Evolutionary conservation across 1,140 invertebrate genomes (phyloP).

Genomic region (Chymomyza costata): DNA sequence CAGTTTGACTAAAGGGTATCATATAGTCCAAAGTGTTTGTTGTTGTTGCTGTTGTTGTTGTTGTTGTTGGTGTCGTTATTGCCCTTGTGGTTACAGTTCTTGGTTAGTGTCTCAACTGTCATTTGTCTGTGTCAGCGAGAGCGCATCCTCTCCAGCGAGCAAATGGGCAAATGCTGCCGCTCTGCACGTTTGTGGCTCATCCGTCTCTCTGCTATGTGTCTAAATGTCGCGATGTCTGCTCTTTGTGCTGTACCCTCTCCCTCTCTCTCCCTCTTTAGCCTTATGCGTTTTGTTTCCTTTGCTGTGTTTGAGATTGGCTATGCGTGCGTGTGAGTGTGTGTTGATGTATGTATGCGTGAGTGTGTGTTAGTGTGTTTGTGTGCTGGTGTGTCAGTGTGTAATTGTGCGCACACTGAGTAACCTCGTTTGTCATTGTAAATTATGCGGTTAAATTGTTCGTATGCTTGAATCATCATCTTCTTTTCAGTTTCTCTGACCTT

Average conservation of each 20-base stretch:
- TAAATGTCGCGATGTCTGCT: conserved; percentile 28
- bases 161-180: conserved; percentile 1
- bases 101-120: conserved; percentile 48
- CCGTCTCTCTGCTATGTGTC: conserved; percentile 43
- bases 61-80: conserved; percentile 4
- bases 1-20: too few relatives aligned
- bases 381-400: conserved; percentile 36
- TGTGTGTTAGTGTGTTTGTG: conserved; percentile 6
- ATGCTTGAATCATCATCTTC: conserved; percentile 37
- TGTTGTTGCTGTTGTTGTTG: conserved; percentile 27
- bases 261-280: not conserved
- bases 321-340: not conserved
- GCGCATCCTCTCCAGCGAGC: conserved; percentile 24
- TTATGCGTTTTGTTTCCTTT: not conserved
- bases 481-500: too few relatives aligned
- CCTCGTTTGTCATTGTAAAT: conserved; percentile 73
- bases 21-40: conserved; percentile 36
- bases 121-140: conserved; percentile 63
- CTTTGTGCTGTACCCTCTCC: conserved; percentile 11
- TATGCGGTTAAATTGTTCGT: conserved; percentile 67
- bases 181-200: conserved; percentile 27
- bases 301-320: too few relatives aligned
- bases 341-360: not conserved
- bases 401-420: conserved; percentile 56
- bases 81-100: conserved; percentile 9